Base-by-base conservation (phyloP, 2,797 vertebrate species). In the Lagodon rhomboides region DNA sequence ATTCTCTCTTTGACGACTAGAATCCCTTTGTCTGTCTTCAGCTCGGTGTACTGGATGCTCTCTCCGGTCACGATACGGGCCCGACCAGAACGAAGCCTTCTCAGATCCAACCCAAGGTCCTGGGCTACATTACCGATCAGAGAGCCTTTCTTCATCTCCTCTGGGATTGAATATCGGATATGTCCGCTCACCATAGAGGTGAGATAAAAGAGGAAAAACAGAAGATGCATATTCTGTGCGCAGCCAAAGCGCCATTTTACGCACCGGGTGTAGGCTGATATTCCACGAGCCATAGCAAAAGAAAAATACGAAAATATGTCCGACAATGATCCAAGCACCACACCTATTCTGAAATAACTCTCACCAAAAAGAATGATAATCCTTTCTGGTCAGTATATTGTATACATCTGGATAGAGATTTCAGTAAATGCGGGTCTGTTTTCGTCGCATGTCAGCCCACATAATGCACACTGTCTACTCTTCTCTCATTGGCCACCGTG, bases 151-250 rank as follows among this genome's bases (percentile, higher is more conserved):
- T 92, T 91, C 92, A 95, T 93, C 75, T 97, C 97, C 84, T 98
- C 97, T 50, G 94, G 95, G 53, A 97, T 91, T 16, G 96, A 96
- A 94, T 97, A 97, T 61, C 95, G 94, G 72, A 97, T 91, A 30
- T 95, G 92, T 72, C 95, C 93, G 20, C 73, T 85, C 68, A 88
- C 58, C 11, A 80, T 0, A 16, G 38, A 8, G 0, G 0, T 51
- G 1, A 86, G 0, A 78, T 16, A 49, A 23, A 56, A 69, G 66
- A 75, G 73, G 79, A 65, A 88, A 77, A 88, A 78, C 84, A 91
- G 61, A 15, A 83, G 6, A 67, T 92, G 85, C 76, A 87, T 92
- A 2, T 7, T 70, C 6, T 18, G 17, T 70, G 59, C 51, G 60
- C 38, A 66, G 20, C 16, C n/a, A 44, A 55, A 65, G 3, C 91